phyloP scores from a whole-genome alignment of 2,888 invertebrate genomes.

The Athetis lepigone region DNA sequence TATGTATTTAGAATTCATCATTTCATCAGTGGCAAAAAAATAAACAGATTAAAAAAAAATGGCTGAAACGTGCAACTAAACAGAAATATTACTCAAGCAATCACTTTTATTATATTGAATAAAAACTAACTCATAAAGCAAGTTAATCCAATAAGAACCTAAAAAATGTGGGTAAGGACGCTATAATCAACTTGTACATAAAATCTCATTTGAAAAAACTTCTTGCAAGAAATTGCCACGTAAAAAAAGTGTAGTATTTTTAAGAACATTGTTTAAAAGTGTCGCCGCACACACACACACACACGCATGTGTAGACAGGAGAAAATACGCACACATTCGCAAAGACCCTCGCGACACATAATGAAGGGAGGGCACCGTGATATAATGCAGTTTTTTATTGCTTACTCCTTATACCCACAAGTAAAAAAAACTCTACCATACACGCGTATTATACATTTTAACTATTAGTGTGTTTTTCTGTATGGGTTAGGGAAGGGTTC shows the following conservation, averaged over 20 bases:
- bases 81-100: background rate
- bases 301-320: slow-evolving; percentile 43
- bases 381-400: slow-evolving; percentile 91
- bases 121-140: slow-evolving; percentile 24
- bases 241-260: slow-evolving; percentile 45
- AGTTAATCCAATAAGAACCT: slow-evolving; percentile 40
- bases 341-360: slow-evolving; percentile 83
- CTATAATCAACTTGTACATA: slow-evolving; percentile 31
- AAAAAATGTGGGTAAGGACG: slow-evolving; percentile 5
- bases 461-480: slow-evolving; percentile 87
- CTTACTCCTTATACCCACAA: slow-evolving; percentile 89
- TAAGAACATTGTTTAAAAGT: slow-evolving; percentile 60
- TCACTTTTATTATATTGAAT: slow-evolving; percentile 28
- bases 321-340: slow-evolving; percentile 76
- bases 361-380: slow-evolving; percentile 88
- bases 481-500: slow-evolving; percentile 86
- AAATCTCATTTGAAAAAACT: slow-evolving; percentile 41
- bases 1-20: background rate
- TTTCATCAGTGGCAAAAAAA: background rate
- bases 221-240: slow-evolving; percentile 52
- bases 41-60: background rate
- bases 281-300: slow-evolving; percentile 53
- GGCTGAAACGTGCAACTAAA: background rate
- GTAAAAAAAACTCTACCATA: slow-evolving; percentile 85
- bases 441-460: slow-evolving; percentile 87